A percentile compares a stretch with the other conserved stretches of the same genome.
phyloP scores from a whole-genome alignment of 2,888 invertebrate genomes.

The Malacosoma neustria region DNA sequence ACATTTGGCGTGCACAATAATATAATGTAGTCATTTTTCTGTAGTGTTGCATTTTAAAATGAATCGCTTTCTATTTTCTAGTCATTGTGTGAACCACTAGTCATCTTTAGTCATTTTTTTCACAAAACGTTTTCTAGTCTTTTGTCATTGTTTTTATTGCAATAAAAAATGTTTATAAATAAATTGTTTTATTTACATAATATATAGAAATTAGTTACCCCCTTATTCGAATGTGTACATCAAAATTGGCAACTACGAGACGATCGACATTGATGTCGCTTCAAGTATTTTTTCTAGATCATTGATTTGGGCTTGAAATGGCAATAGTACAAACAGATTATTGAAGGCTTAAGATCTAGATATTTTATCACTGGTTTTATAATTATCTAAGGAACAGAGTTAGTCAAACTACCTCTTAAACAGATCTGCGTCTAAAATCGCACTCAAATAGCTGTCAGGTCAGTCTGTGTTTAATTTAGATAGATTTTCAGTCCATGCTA shows the following conservation, averaged over 20 bases:
- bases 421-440: too few species aligned
- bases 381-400: too few species aligned
- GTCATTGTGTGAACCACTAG: slow-evolving; percentile 52
- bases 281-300: slow-evolving; percentile 46
- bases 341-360: too few species aligned
- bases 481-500: too few species aligned
- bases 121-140: slow-evolving; percentile 31
- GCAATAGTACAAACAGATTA: neutral
- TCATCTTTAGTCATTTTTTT: slow-evolving; percentile 57
- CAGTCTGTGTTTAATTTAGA: too few species aligned
- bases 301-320: slow-evolving; percentile 37
- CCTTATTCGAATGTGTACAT: slow-evolving; percentile 21
- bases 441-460: too few species aligned
- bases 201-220: slow-evolving; percentile 15
- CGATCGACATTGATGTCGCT: slow-evolving; percentile 54
- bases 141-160: slow-evolving; percentile 36
- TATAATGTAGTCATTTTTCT: slow-evolving; percentile 27
- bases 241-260: slow-evolving; percentile 55
- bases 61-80: slow-evolving; percentile 21
- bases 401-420: too few species aligned
- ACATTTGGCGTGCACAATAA: slow-evolving; percentile 47
- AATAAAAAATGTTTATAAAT: slow-evolving; percentile 50
- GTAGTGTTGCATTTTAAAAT: slow-evolving; percentile 32
- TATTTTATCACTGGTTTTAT: too few species aligned
- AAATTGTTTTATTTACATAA: slow-evolving; percentile 60